A percentile compares a stretch with the other conserved stretches of the same genome.
Evolutionary conservation across 2,113 vertebrate species (phyloP).

Genomic region (Phalacrocorax carbo): DNA sequence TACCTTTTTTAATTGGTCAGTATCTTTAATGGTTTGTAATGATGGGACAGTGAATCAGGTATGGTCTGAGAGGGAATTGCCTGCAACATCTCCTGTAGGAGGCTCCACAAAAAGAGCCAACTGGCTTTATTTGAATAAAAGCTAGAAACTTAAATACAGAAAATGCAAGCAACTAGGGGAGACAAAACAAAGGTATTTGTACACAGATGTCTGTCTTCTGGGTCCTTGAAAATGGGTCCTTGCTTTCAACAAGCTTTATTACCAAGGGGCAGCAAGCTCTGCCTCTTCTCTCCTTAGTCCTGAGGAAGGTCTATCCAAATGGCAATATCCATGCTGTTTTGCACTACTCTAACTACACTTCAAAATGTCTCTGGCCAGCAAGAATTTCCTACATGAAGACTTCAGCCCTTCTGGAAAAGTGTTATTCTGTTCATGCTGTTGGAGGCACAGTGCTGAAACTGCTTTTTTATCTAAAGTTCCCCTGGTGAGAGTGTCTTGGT

Average conservation of each 20-base stretch:
- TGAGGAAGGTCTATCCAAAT: neutral
- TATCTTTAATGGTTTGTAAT: neutral
- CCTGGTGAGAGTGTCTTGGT: neutral
- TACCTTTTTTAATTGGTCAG: neutral
- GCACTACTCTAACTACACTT: neutral
- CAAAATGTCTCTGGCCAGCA: neutral
- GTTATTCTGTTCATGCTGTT: neutral
- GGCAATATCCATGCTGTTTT: neutral
- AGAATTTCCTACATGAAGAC: neutral
- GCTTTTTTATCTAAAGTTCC: neutral
- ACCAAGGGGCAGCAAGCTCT: neutral
- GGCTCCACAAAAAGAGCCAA: neutral
- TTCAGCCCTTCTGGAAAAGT: neutral
- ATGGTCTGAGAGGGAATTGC: neutral
- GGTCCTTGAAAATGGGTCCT: neutral
- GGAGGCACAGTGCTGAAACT: neutral
- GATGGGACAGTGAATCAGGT: neutral
- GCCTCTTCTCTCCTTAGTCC: neutral
- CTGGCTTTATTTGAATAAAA: neutral
- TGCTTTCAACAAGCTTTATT: neutral
- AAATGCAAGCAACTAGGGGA: neutral
- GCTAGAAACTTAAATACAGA: neutral
- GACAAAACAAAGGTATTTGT: neutral
- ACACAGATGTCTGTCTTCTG: neutral
- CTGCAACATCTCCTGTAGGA: neutral